phyloP scores from a whole-genome alignment of 2,888 invertebrate species.

The Drosophila meridionalis region DNA sequence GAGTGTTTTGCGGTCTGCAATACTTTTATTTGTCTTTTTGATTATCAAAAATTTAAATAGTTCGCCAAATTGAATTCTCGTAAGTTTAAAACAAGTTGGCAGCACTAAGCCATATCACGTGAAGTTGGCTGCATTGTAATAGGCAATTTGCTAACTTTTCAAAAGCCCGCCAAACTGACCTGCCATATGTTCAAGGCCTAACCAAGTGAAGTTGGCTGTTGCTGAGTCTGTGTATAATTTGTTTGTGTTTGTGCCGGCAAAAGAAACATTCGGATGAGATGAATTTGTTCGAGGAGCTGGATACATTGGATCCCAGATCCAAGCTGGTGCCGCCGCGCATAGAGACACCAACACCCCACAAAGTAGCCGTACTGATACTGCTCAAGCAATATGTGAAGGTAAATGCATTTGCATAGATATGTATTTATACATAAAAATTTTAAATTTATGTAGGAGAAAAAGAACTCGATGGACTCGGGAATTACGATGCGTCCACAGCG shows the following conservation, averaged over 20 bases:
- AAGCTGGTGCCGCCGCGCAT: constrained; percentile 83
- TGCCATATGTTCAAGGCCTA: not conserved
- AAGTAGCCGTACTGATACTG: constrained; percentile 91
- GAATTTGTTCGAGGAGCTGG: constrained; percentile 83
- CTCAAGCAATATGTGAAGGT: constrained; percentile 91
- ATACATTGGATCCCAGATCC: constrained; percentile 81
- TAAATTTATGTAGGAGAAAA: constrained; percentile 73
- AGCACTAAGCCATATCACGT: not conserved
- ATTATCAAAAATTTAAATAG: not conserved
- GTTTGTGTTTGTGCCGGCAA: constrained; percentile 54
- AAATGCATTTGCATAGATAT: constrained; percentile 55
- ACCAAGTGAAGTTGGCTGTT: constrained; percentile 48
- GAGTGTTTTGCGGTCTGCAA: not conserved
- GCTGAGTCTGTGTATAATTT: not conserved
- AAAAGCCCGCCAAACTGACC: constrained; percentile 18
- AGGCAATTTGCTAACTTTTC: not conserved
- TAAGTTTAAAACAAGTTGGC: not conserved
- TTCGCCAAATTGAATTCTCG: constrained; percentile 16
- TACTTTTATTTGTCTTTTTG: not conserved
- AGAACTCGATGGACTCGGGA: constrained; percentile 75
- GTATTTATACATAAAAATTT: not conserved
- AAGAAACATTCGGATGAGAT: constrained; percentile 43
- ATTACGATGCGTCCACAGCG: constrained; percentile 86
- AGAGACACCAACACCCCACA: constrained; percentile 90
- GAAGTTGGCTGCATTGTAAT: not conserved